These are phyloP conservation scores for Oedothorax gibbosus DNA, from an alignment of 1,140 invertebrate species.

Conservation along the genomic window DNA sequence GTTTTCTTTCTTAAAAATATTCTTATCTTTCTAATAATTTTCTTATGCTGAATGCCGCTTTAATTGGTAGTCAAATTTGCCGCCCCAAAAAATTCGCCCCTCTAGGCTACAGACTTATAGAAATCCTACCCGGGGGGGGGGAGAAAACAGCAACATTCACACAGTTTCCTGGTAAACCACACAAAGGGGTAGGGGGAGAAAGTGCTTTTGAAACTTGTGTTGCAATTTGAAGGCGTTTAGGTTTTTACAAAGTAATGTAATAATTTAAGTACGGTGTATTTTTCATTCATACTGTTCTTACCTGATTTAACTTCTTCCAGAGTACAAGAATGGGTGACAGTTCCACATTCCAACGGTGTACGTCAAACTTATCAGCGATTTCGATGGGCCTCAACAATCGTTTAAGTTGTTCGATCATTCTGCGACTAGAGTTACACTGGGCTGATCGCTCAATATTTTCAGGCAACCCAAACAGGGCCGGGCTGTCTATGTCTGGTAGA, in stretches of 20 bases:
- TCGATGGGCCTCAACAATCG: constrained; percentile 64
- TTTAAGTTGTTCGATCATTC: constrained; percentile 77
- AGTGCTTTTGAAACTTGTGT: too few species aligned
- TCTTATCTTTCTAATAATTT: too few species aligned
- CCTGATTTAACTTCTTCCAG: constrained; percentile 82
- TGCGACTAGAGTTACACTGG: constrained; percentile 77
- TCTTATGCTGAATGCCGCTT: too few species aligned
- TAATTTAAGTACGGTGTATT: not conserved
- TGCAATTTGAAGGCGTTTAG: too few species aligned
- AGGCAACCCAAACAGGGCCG: constrained; percentile 82
- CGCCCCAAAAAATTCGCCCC: too few species aligned
- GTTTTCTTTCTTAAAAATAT: too few species aligned
- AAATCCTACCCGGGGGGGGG: too few species aligned
- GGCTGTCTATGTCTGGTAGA: constrained; percentile 77
- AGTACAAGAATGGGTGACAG: constrained; percentile 77
- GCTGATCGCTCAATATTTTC: constrained; percentile 84
- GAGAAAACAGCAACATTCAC: too few species aligned
- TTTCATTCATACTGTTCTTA: constrained; percentile 59
- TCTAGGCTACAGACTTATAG: too few species aligned
- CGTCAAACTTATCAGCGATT: constrained; percentile 67
- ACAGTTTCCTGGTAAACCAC: too few species aligned
- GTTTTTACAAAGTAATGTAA: not conserved
- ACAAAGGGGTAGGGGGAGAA: too few species aligned
- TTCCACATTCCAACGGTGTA: constrained; percentile 73
- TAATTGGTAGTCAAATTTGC: too few species aligned